These are phyloP conservation scores for Amblyornis subalaris DNA, from an alignment of 2,113 vertebrate genomes.

Conservation along the genomic window DNA sequence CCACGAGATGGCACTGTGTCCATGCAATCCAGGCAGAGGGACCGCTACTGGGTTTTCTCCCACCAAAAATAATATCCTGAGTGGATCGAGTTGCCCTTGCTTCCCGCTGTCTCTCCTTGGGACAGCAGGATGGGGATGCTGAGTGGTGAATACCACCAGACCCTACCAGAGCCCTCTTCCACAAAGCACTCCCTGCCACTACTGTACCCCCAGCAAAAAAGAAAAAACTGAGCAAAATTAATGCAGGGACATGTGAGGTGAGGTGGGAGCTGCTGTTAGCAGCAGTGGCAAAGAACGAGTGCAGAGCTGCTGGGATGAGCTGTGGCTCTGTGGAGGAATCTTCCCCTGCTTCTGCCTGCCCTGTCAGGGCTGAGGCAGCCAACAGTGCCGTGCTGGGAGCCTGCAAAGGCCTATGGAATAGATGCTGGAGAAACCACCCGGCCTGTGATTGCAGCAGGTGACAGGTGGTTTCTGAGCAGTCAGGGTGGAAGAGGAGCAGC, in stretches of 20 bases:
- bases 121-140: background rate
- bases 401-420: background rate
- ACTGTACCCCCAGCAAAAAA: accelerated
- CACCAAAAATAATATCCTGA: background rate
- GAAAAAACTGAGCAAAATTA: background rate
- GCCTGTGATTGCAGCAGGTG: accelerated
- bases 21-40: background rate
- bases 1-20: slow-evolving; percentile 71
- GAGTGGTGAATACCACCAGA: too few species aligned
- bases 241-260: background rate
- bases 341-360: background rate
- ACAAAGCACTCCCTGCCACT: accelerated
- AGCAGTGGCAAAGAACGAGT: background rate
- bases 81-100: background rate
- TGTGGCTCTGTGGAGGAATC: background rate
- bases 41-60: background rate
- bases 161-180: background rate
- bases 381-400: accelerated
- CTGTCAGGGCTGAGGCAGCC: background rate
- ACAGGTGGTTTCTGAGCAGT: background rate
- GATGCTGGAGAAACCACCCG: background rate
- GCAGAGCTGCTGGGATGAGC: background rate
- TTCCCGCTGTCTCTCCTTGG: background rate
- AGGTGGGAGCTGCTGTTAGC: background rate
- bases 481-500: background rate